A percentile compares a stretch with the other conserved stretches of the same genome.
These are phyloP conservation scores for Todiramphus chloris DNA, from an alignment of 2,113 vertebrate genomes.

Conservation along the genomic window DNA sequence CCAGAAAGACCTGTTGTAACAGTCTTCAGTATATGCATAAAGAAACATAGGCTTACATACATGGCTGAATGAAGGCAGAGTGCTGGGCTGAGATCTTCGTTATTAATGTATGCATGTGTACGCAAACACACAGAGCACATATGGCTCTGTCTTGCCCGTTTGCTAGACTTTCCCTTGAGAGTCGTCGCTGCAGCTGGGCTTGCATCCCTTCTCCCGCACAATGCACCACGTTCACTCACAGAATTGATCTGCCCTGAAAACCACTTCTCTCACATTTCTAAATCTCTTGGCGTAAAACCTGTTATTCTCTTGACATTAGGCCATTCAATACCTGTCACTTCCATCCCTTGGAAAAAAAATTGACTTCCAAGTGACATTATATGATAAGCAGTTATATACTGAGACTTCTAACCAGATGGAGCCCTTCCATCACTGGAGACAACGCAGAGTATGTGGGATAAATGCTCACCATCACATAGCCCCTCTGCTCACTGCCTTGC, in stretches of 20 bases:
- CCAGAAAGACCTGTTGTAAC: not conserved
- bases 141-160: not conserved
- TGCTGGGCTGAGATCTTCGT: not conserved
- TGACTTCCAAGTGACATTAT: constrained; percentile 68
- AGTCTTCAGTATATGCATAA: not conserved
- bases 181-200: not conserved
- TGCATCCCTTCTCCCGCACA: not conserved
- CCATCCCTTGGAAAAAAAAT: constrained; percentile 36
- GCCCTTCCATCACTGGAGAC: constrained; percentile 64
- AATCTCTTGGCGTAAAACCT: constrained; percentile 60
- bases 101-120: not conserved
- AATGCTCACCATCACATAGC: not conserved
- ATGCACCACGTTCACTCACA: not conserved
- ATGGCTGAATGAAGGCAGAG: not conserved
- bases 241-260: constrained; percentile 56
- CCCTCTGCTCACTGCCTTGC: not conserved
- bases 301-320: constrained; percentile 67
- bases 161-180: not conserved
- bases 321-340: constrained; percentile 69
- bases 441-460: constrained; percentile 19
- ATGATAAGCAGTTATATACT: constrained; percentile 70
- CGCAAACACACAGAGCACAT: not conserved
- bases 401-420: constrained; percentile 65
- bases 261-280: constrained; percentile 64
- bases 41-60: not conserved